These are phyloP conservation scores for Xestobium rufovillosum DNA, from an alignment of 2,888 invertebrate species.

Conservation along the genomic window DNA sequence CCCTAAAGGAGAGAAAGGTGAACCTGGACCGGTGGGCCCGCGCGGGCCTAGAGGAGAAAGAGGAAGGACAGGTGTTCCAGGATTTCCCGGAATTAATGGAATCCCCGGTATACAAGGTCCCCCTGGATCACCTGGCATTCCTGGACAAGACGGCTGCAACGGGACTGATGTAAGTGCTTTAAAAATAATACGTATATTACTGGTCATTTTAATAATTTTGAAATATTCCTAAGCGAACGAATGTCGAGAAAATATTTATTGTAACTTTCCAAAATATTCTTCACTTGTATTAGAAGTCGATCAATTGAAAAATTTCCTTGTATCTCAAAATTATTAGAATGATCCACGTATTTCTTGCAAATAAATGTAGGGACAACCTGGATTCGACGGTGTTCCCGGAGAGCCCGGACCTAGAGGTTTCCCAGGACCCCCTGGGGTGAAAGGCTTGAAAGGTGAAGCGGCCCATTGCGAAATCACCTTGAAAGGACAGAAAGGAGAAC, in stretches of 20 bases:
- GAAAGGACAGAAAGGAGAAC: slow-evolving; percentile 83
- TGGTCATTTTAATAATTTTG: neutral
- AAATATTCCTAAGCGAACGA: slow-evolving; percentile 2
- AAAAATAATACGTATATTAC: slow-evolving; percentile 4
- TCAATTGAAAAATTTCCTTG: too few species aligned
- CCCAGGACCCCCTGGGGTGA: slow-evolving; percentile 57
- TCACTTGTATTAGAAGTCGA: too few species aligned
- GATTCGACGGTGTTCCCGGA: slow-evolving; percentile 62
- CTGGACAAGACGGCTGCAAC: slow-evolving; percentile 91
- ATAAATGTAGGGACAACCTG: slow-evolving; percentile 64
- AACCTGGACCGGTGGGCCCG: slow-evolving; percentile 72
- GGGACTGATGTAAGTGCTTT: slow-evolving; percentile 75
- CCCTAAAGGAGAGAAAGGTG: slow-evolving; percentile 83
- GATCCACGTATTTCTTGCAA: too few species aligned
- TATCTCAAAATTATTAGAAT: too few species aligned
- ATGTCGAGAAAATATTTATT: too few species aligned
- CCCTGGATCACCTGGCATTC: slow-evolving; percentile 65
- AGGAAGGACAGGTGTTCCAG: slow-evolving; percentile 81
- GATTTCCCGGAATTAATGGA: slow-evolving; percentile 72
- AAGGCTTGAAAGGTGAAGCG: slow-evolving; percentile 75
- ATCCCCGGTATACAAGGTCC: slow-evolving; percentile 64
- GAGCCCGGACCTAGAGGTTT: slow-evolving; percentile 69
- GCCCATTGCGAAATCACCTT: slow-evolving; percentile 62
- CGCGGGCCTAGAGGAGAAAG: slow-evolving; percentile 78
- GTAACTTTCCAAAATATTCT: too few species aligned